phyloP scores from a whole-genome alignment of 2,888 invertebrate genomes.

The Drosophila mulleri region DNA sequence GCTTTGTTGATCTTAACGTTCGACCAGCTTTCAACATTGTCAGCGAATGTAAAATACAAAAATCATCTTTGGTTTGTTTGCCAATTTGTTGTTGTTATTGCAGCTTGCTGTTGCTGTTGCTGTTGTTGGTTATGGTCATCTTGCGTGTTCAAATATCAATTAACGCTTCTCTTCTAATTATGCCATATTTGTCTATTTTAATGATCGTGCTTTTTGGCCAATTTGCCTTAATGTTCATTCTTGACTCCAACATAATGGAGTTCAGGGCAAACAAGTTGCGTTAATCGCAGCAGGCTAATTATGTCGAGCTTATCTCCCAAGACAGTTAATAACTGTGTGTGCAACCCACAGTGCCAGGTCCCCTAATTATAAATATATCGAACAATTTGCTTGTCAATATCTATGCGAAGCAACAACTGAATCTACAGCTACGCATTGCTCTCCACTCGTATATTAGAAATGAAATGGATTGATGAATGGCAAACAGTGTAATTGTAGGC shows the following conservation, averaged over 20 bases:
- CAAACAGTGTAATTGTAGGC: conserved; percentile 4
- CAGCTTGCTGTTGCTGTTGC: conserved; percentile 2
- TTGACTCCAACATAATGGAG: conserved; percentile 14
- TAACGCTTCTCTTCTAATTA: conserved; percentile 58
- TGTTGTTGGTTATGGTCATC: conserved; percentile 35
- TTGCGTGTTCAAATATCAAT: conserved; percentile 56
- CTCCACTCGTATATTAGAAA: neutral
- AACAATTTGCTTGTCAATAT: conserved; percentile 17
- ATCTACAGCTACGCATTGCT: neutral
- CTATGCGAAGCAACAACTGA: conserved; percentile 9
- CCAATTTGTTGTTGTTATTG: conserved; percentile 34
- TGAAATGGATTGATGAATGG: neutral
- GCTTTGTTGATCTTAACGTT: conserved; percentile 42
- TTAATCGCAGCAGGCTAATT: conserved; percentile 21
- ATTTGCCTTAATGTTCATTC: conserved; percentile 17
- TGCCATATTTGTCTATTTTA: conserved; percentile 52
- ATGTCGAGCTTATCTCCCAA: conserved; percentile 10
- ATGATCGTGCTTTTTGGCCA: conserved; percentile 26
- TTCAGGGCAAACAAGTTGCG: conserved; percentile 31
- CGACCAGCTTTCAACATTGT: conserved; percentile 56
- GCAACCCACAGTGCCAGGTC: neutral
- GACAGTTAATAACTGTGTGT: conserved; percentile 13
- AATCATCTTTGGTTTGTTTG: conserved; percentile 46
- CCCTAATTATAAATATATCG: conserved; percentile 17
- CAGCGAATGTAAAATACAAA: conserved; percentile 36